Conservation (phyloP, 2,797 vertebrate genomes). For the Spinus olivaceus region DNA sequence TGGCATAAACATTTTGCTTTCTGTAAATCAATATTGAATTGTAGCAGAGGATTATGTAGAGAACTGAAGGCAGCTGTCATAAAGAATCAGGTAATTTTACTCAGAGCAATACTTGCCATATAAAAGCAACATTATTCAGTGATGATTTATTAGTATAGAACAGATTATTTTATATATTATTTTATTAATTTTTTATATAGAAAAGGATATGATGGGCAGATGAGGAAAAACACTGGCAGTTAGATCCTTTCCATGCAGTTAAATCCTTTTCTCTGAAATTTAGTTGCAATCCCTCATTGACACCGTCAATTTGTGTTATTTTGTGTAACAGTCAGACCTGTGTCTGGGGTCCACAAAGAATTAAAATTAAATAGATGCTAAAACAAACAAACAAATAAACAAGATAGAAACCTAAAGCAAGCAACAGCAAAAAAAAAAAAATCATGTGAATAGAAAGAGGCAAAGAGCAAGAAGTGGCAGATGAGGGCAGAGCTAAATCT, state of each 20-base stretch:
- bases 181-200: not conserved
- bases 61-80: not conserved
- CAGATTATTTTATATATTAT: not conserved
- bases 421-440: not conserved
- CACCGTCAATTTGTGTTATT: not conserved
- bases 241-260: not conserved
- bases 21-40: not conserved
- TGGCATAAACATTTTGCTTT: not conserved
- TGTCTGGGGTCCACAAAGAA: not conserved
- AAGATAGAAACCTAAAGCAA: not conserved
- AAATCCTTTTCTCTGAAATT: not conserved
- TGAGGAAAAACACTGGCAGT: not conserved
- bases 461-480: not conserved
- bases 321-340: not conserved
- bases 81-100: not conserved
- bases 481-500: not conserved
- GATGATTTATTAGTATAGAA: not conserved
- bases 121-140: not conserved
- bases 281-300: not conserved
- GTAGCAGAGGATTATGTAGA: not conserved
- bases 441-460: not conserved
- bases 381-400: not conserved
- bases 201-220: not conserved
- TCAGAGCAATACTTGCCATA: not conserved
- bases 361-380: not conserved